phyloP scores from a whole-genome alignment of 2,113 vertebrate genomes.

The Salvator merianae region DNA sequence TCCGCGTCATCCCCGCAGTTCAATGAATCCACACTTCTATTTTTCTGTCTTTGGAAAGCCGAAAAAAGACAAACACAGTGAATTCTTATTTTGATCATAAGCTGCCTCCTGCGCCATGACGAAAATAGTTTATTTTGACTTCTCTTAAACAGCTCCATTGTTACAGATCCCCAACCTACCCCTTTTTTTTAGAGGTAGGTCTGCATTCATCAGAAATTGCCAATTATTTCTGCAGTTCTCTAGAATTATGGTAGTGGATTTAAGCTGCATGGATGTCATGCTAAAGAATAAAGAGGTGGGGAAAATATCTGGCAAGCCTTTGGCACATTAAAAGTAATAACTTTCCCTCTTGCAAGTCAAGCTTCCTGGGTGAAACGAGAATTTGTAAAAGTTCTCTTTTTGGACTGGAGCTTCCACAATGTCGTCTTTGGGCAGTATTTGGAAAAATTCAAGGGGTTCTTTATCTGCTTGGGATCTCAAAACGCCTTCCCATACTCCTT shows the following conservation, averaged over 20 bases:
- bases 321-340: accelerated
- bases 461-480: too few species aligned
- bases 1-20: too few species aligned
- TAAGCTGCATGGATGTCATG: slow-evolving; percentile 61
- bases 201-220: slow-evolving; percentile 66
- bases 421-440: too few species aligned
- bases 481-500: too few species aligned
- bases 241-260: slow-evolving; percentile 64
- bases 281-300: not conserved
- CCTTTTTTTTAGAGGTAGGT: slow-evolving; percentile 55
- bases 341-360: not conserved
- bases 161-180: not conserved
- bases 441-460: too few species aligned
- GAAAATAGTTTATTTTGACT: slow-evolving; percentile 74
- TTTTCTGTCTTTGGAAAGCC: not conserved
- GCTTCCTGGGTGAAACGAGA: not conserved
- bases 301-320: not conserved
- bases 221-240: slow-evolving; percentile 69
- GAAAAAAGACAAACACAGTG: slow-evolving; percentile 8
- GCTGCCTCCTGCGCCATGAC: slow-evolving; percentile 64
- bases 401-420: too few species aligned
- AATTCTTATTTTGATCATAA: slow-evolving; percentile 51
- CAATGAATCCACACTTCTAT: too few species aligned
- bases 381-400: too few species aligned
- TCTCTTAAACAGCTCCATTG: slow-evolving; percentile 62